These are phyloP conservation scores for Phycodurus eques DNA, from an alignment of 2,113 vertebrate genomes.

Conservation along the genomic window DNA sequence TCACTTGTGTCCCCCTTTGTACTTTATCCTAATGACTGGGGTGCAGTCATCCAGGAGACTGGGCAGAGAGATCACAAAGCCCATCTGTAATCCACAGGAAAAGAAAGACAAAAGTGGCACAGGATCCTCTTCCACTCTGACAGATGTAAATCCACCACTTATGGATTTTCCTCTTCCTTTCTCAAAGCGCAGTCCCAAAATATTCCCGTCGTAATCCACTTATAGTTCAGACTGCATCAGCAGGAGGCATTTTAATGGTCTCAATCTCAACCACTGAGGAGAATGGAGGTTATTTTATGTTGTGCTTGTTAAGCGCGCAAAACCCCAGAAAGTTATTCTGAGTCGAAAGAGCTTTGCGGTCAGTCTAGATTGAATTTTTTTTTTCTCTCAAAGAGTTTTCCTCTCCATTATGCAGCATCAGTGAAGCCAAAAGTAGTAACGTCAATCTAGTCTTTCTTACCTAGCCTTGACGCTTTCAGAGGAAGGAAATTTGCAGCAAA, in stretches of 20 bases:
- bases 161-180: slow-evolving; percentile 27
- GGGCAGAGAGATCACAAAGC: slow-evolving; percentile 52
- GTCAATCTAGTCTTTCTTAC: slow-evolving; percentile 15
- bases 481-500: slow-evolving; percentile 17
- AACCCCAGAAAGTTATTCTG: slow-evolving; percentile 44
- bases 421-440: slow-evolving; percentile 9
- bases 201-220: slow-evolving; percentile 66
- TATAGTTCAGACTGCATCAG: slow-evolving; percentile 48
- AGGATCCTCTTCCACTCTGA: slow-evolving; percentile 39
- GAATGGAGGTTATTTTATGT: slow-evolving; percentile 36
- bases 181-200: slow-evolving; percentile 57
- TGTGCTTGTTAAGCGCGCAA: slow-evolving; percentile 39
- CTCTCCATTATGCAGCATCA: slow-evolving; percentile 35
- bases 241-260: slow-evolving; percentile 38
- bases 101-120: slow-evolving; percentile 31
- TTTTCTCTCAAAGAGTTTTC: slow-evolving; percentile 49
- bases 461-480: slow-evolving; percentile 12
- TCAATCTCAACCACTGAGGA: slow-evolving; percentile 36
- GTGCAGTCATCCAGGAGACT: slow-evolving; percentile 61
- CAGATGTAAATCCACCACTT: slow-evolving; percentile 59
- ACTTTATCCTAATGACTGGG: slow-evolving; percentile 61
- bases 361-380: slow-evolving; percentile 30
- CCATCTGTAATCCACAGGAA: slow-evolving; percentile 71
- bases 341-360: slow-evolving; percentile 29
- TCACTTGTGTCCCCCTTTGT: slow-evolving; percentile 65